These are phyloP conservation scores for Nyctalus aviator DNA, from an alignment of 2,797 vertebrate genomes.

Conservation along the genomic window DNA sequence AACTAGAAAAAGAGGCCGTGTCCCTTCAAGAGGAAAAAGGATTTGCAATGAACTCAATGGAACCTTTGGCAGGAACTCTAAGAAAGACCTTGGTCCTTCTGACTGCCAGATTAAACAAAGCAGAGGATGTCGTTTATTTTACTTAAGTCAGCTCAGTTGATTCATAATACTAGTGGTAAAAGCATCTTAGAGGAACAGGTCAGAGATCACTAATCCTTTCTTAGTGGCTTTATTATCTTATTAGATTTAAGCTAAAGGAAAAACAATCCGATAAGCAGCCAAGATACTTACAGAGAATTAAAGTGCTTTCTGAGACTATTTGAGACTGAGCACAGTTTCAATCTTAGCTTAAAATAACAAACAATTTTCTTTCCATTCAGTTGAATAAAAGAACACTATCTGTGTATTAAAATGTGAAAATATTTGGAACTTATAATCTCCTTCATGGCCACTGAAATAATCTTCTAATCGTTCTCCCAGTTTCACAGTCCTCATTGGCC, in stretches of 20 bases:
- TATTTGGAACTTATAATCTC: neutral
- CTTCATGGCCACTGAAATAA: neutral
- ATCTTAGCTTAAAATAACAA: slow-evolving; percentile 62
- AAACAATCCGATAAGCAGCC: slow-evolving; percentile 75
- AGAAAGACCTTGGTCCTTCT: slow-evolving; percentile 65
- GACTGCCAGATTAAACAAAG: slow-evolving; percentile 80
- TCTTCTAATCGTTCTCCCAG: neutral
- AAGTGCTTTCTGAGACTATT: slow-evolving; percentile 73
- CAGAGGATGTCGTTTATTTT: slow-evolving; percentile 80
- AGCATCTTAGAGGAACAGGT: slow-evolving; percentile 74
- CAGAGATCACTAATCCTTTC: slow-evolving; percentile 81
- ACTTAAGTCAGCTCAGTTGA: slow-evolving; percentile 78
- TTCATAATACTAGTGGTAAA: slow-evolving; percentile 81
- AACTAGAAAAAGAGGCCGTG: neutral
- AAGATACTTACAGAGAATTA: slow-evolving; percentile 73
- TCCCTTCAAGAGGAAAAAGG: slow-evolving; percentile 45
- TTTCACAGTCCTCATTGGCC: neutral
- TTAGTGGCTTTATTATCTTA: slow-evolving; percentile 78
- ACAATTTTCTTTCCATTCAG: slow-evolving; percentile 7
- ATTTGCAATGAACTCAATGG: slow-evolving; percentile 62
- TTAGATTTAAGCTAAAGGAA: slow-evolving; percentile 79
- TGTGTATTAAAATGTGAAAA: slow-evolving; percentile 28
- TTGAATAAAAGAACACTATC: neutral
- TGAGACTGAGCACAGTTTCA: slow-evolving; percentile 60
- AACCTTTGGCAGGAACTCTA: slow-evolving; percentile 70